phyloP scores from a whole-genome alignment of 1,140 invertebrate species.

The Panagrolaimus sp. region DNA sequence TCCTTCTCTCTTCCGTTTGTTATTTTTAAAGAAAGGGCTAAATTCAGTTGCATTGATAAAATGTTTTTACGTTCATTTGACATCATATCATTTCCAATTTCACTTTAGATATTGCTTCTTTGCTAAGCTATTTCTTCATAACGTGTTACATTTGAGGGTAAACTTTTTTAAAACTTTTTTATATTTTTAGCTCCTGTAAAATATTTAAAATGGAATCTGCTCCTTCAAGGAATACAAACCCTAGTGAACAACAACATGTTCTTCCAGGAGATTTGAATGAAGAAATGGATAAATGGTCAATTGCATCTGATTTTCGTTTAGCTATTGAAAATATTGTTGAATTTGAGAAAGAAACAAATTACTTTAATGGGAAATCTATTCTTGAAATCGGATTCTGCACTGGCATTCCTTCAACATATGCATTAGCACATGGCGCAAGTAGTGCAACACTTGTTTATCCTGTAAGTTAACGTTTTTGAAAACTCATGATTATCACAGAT shows the following conservation, averaged over 20 bases:
- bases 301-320: constrained; percentile 49
- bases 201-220: too few species aligned
- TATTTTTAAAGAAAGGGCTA: too few species aligned
- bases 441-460: constrained; percentile 37
- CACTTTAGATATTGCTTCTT: too few species aligned
- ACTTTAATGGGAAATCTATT: constrained; percentile 48
- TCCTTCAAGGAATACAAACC: neutral
- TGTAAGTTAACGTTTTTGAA: neutral
- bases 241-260: constrained; percentile 12
- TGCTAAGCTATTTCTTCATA: too few species aligned
- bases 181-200: too few species aligned
- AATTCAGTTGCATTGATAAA: too few species aligned
- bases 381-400: constrained; percentile 53
- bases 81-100: too few species aligned
- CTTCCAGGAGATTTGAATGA: neutral
- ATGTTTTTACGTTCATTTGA: too few species aligned
- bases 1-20: too few species aligned
- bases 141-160: too few species aligned
- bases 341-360: constrained; percentile 48
- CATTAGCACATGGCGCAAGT: constrained; percentile 41
- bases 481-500: neutral
- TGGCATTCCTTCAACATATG: constrained; percentile 49
- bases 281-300: constrained; percentile 41
- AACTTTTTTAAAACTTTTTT: too few species aligned
- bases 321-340: constrained; percentile 43